Percentiles rank a stretch among this genome's conserved stretches.
Conservation (phyloP, 2,113 vertebrate genomes). For the Rousettus leschenaultii region DNA sequence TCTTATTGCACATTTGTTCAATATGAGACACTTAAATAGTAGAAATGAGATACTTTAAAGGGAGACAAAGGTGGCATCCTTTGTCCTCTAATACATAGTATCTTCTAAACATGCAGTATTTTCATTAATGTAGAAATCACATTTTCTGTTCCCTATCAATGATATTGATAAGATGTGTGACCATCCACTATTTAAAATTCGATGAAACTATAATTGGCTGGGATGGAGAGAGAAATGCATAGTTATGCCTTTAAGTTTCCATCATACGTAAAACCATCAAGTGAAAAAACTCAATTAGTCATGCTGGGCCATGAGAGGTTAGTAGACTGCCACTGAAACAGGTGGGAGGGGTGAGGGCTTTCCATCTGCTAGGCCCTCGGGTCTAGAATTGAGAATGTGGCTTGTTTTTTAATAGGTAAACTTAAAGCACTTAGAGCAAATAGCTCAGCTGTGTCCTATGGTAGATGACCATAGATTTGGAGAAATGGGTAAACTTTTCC, state of each 20-base stretch:
- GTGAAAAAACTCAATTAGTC: conserved; percentile 14
- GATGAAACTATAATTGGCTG: background rate
- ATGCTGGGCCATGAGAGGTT: background rate
- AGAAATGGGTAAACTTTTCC: conserved; percentile 1
- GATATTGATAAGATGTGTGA: background rate
- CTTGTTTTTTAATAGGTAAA: conserved; percentile 48
- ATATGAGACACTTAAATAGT: background rate
- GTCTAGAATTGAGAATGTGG: background rate
- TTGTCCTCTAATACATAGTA: background rate
- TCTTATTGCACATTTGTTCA: background rate
- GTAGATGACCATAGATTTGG: background rate
- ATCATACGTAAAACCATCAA: background rate
- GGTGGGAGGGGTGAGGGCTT: background rate
- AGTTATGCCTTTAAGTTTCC: background rate
- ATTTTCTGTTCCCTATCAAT: background rate
- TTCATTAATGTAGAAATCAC: background rate
- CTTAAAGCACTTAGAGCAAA: conserved; percentile 8
- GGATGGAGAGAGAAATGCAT: background rate
- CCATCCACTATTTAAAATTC: background rate
- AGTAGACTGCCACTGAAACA: background rate
- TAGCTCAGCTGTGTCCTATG: conserved; percentile 27
- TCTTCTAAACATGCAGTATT: background rate
- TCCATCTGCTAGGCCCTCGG: background rate
- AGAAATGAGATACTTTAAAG: background rate
- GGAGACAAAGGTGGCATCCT: background rate